These are phyloP conservation scores for Paracentrotus lividus DNA, from an alignment of 53 echinoderm and acorn worm genomes.

Conservation along the genomic window DNA sequence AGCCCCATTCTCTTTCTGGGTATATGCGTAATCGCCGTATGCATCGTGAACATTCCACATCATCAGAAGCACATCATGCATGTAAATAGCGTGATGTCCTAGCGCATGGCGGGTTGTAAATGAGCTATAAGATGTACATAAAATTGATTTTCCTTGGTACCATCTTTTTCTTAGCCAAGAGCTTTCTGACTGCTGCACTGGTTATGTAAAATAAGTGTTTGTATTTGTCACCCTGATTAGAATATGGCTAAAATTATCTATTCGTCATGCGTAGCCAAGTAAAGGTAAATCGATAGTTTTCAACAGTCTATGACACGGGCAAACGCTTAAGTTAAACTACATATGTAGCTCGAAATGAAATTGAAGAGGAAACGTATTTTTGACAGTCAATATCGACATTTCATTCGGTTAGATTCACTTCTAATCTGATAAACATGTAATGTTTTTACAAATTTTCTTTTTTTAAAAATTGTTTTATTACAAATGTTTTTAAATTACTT, in stretches of 20 bases:
- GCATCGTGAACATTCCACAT: constrained; percentile 19
- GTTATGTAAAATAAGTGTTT: background rate
- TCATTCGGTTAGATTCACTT: no score
- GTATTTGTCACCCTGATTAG: background rate
- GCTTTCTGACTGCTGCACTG: background rate
- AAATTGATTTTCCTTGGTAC: constrained; percentile 17
- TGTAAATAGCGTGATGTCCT: constrained; percentile 28
- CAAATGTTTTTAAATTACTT: no score
- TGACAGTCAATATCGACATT: no score
- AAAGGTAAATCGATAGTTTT: background rate
- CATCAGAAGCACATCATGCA: constrained; percentile 23
- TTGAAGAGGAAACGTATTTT: no score
- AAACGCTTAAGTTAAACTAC: no score
- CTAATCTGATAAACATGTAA: no score
- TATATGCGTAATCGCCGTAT: background rate
- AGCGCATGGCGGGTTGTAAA: background rate
- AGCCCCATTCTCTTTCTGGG: constrained; percentile 33
- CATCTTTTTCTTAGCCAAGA: background rate
- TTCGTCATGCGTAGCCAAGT: background rate
- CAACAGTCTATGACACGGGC: background rate
- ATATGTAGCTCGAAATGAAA: no score
- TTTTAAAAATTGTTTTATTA: no score
- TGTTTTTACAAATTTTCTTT: no score
- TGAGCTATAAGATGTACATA: constrained; percentile 35
- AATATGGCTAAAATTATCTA: background rate